Conservation (phyloP, 2,888 invertebrate genomes). For the Apeira syringaria region DNA sequence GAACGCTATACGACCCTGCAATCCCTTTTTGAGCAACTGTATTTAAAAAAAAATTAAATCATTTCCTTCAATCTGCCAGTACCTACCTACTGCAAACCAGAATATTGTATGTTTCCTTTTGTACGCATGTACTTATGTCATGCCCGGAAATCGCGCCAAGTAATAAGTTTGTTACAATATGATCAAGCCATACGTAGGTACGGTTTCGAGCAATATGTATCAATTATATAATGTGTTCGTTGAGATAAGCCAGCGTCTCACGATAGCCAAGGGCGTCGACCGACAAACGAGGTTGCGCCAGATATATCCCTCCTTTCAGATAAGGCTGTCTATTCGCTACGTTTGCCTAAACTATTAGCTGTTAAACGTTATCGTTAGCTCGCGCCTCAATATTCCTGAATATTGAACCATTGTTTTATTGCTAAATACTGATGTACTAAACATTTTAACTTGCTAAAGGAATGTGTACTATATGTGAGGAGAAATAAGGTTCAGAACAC, state of each 20-base stretch:
- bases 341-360: constrained; percentile 23
- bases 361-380: constrained; percentile 9
- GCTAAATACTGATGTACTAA: too few relatives aligned
- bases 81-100: too few relatives aligned
- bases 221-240: constrained; percentile 44
- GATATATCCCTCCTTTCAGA: constrained; percentile 39
- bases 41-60: too few relatives aligned
- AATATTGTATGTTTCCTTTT: too few relatives aligned
- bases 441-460: too few relatives aligned
- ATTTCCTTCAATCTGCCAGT: too few relatives aligned
- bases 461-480: too few relatives aligned
- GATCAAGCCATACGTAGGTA: constrained; percentile 6
- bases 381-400: too few relatives aligned
- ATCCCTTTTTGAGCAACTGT: too few relatives aligned
- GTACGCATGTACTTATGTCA: too few relatives aligned
- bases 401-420: background rate
- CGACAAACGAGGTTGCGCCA: constrained; percentile 42
- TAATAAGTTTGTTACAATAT: background rate
- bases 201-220: constrained; percentile 32
- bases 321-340: constrained; percentile 41
- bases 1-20: too few relatives aligned
- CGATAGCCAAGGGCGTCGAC: constrained; percentile 55
- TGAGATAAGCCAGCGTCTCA: constrained; percentile 40
- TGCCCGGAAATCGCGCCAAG: background rate
- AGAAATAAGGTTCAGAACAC: too few relatives aligned